Evolutionary conservation across 2,888 invertebrate genomes (phyloP), one percentile per base, ranked within the genome.

Genomic region (Drosophila basisetae): DNA sequence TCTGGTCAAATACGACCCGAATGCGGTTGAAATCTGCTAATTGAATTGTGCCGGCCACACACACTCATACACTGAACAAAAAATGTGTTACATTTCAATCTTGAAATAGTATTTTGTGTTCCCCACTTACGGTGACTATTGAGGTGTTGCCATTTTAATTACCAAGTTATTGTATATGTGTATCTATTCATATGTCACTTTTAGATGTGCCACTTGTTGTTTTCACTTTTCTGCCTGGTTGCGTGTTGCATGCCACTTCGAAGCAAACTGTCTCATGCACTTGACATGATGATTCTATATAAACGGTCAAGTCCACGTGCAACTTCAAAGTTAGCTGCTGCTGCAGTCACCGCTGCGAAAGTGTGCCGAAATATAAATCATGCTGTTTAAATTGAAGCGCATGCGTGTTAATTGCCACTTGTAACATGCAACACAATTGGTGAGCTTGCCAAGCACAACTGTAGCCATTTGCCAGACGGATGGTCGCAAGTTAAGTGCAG

Each of bases 381-480:
- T 30, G n/a, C 41, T 50, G 50, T 28, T 59, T 62, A 52, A 63
- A 60, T 61, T 59, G 39, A 60, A 65, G 76, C 78, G 82, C 84
- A 82, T 86, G 86, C 89, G 70, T 76, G 73, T 59, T 83, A 86
- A 86, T 80, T 82, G 76, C 54, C 68, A 18, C 72, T 53, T 58
- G 41, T 33, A 58, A 59, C 71, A 47, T 75, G 83, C 80, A 66
- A 68, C 76, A 37, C 49, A 62, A 49, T 54, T 54, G 63, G 25
- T 53, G 30, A 37, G 31, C 22, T 58, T 68, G 62, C n/a, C 58
- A 37, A 31, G 41, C 64, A 59, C 41, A 59, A 39, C 9, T 41
- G 16, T 16, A 52, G 54, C 7, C 52, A 62, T 28, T 49, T 55
- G 55, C 10, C 58, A 43, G 58, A 31, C 66, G 33, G 18, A 30